phyloP scores from a whole-genome alignment of 2,113 vertebrate species.

The Coracopsis vasa region DNA sequence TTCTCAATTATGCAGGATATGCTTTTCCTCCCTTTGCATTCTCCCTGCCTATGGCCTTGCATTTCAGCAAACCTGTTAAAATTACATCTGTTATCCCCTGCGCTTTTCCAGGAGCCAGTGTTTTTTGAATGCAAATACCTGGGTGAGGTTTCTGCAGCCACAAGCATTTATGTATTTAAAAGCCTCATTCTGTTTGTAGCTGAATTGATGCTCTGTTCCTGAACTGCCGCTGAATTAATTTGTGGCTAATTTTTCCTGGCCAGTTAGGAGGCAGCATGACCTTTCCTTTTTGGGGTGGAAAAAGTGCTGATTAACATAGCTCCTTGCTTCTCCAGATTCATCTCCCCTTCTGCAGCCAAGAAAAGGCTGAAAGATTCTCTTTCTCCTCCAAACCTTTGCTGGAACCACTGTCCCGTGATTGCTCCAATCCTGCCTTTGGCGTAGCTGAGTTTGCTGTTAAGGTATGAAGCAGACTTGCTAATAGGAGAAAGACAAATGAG shows the following conservation, averaged over 20 bases:
- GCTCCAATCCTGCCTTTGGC: background rate
- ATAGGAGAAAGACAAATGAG: background rate
- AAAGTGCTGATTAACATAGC: conserved; percentile 34
- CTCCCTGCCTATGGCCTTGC: background rate
- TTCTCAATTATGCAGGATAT: background rate
- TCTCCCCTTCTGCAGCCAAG: background rate
- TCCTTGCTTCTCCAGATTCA: background rate
- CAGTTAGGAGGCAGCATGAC: background rate
- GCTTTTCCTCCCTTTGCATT: background rate
- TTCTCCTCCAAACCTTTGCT: background rate
- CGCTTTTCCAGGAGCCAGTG: background rate
- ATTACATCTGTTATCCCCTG: background rate
- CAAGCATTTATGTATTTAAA: conserved; percentile 52
- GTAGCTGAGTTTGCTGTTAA: background rate
- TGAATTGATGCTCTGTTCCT: conserved; percentile 59
- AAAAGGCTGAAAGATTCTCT: background rate
- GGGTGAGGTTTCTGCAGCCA: conserved; percentile 42
- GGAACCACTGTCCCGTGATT: background rate
- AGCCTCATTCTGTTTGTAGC: conserved; percentile 34
- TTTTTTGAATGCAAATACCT: conserved; percentile 48
- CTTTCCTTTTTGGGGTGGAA: conserved; percentile 28
- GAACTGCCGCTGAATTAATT: conserved; percentile 49
- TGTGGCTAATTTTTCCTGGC: conserved; percentile 55
- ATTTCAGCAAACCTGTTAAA: background rate
- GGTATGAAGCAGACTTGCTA: background rate